Base-by-base conservation (phyloP, 2,888 invertebrate species). In the Athrips mouffetella region DNA sequence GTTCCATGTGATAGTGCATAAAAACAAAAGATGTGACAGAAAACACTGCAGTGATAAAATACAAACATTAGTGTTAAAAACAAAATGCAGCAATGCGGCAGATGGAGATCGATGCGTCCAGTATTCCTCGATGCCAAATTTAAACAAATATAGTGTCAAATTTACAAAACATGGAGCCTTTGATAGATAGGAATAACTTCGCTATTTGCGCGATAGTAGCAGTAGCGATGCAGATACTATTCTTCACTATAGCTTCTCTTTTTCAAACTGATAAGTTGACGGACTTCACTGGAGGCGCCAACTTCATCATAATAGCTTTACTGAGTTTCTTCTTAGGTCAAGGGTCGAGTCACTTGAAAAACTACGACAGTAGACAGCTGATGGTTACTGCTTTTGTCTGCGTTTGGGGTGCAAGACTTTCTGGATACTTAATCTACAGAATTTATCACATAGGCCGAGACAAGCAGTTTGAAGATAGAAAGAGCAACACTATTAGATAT, bases 221-320 rank as follows among this genome's bases (percentile, higher is more conserved):
- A 1, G 92, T 94, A 23, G 91, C 91, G 18, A 92, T 96, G 94
- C 97, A 97, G 84, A 89, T 97, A 47, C 89, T 95, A 46, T 97
- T 97, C 85, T 97, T 97, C 82, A 90, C 93, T 30, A 91, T 97
- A 60, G 96, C 96, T 33, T 94, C 96, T 3, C 90, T 93, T 48
- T 94, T 95, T 62, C 95, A 96, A 78, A 92, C 94, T 85, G 97
- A 97, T 76, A 96, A 97, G 85, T 90, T 97, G 49, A 96, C 97
- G 0, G 97, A 98, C 80, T 96, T 97, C 84, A 97, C 97, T 52
- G 96, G 97, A 6, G 97, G 97, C 49, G 94, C 95, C 48, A 97
- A 97, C 84, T 98, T 98, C 78, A 95, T 97, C 58, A 94, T 96
- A 47, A 90, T 97, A 59, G 96, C 97, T 6, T 78, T 97, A 53